Percentiles rank a stretch among this genome's conserved stretches.
Conservation (phyloP, 2,888 invertebrate genomes). For the Leptinotarsa haldemani region DNA sequence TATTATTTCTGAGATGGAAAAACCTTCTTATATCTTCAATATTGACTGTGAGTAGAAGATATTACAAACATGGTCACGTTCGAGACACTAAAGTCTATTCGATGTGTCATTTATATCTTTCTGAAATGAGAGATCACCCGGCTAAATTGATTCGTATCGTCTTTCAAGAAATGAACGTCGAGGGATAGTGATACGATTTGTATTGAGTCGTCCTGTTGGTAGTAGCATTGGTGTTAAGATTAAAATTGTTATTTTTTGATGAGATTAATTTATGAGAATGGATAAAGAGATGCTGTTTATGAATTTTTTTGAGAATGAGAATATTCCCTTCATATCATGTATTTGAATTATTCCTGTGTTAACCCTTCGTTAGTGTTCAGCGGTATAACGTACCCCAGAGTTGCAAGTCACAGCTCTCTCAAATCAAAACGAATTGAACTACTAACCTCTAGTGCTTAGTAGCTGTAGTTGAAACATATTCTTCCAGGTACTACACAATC, state of each 20-base stretch:
- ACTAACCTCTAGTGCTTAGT: no score
- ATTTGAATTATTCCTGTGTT: no score
- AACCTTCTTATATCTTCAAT: background rate
- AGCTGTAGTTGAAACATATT: no score
- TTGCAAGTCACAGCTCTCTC: no score
- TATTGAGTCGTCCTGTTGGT: background rate
- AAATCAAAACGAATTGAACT: no score
- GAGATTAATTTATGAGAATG: background rate
- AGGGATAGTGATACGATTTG: background rate
- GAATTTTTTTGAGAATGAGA: no score
- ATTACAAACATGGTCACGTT: background rate
- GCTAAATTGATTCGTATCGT: constrained; percentile 27
- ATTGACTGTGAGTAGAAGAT: background rate
- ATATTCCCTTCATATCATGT: no score
- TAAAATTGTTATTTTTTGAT: background rate
- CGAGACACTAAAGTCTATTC: background rate
- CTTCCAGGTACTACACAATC: no score
- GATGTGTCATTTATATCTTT: constrained; percentile 18
- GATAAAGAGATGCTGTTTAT: no score
- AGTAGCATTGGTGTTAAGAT: constrained; percentile 1
- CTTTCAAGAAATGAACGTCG: constrained; percentile 3
- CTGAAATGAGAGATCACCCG: constrained; percentile 19
- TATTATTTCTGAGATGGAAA: no score
- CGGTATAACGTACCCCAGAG: no score
- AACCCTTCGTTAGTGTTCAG: no score